Conservation (phyloP, 2,797 vertebrate species). For the Acipenser transmontanus region DNA sequence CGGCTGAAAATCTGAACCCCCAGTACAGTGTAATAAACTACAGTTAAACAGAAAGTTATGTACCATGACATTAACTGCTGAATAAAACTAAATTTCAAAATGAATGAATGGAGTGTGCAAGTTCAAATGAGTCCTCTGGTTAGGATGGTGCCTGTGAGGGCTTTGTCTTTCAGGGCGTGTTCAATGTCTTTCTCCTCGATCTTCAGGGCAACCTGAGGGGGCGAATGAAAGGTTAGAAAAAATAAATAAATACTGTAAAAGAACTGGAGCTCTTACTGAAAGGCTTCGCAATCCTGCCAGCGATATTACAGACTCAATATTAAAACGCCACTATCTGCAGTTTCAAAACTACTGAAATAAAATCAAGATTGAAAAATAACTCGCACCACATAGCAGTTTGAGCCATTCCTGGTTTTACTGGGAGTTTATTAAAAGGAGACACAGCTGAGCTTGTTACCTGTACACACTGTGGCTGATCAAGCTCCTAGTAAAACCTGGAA, state of each 20-base stretch:
- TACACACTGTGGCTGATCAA: too few relatives aligned
- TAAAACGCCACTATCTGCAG: not conserved
- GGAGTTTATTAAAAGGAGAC: too few relatives aligned
- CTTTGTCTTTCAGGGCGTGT: conserved; percentile 76
- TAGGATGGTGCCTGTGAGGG: conserved; percentile 79
- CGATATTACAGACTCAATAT: not conserved
- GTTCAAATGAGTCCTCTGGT: conserved; percentile 59
- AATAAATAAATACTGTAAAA: too few relatives aligned
- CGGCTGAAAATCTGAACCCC: too few relatives aligned
- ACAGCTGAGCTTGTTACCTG: too few relatives aligned
- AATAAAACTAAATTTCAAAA: too few relatives aligned
- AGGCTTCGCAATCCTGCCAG: not conserved
- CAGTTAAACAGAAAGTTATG: not conserved
- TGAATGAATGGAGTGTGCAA: too few relatives aligned
- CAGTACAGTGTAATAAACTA: too few relatives aligned
- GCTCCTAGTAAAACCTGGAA: too few relatives aligned
- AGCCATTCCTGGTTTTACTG: not conserved
- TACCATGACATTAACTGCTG: too few relatives aligned
- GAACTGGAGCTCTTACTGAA: not conserved
- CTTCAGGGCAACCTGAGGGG: conserved; percentile 75
- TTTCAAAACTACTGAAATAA: not conserved
- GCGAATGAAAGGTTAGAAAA: not conserved
- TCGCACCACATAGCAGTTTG: not conserved
- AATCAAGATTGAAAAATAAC: too few relatives aligned
- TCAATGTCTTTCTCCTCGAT: conserved; percentile 81